phyloP scores from a whole-genome alignment of 2,888 invertebrate species.

The Charanyca ferruginea region DNA sequence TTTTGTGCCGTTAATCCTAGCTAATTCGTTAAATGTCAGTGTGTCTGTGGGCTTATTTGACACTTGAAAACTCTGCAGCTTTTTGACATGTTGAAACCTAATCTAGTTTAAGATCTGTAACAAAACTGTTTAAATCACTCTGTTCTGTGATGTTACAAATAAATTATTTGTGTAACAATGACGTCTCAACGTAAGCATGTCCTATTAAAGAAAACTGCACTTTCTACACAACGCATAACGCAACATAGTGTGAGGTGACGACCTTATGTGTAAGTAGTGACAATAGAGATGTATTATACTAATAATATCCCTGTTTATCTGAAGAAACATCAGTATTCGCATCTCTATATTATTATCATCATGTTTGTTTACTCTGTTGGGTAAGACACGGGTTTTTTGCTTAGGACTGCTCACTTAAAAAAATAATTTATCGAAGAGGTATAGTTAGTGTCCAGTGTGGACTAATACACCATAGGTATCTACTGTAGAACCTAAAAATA shows the following conservation, averaged over 20 bases:
- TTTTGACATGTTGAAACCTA: neutral
- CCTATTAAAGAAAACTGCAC: constrained; percentile 33
- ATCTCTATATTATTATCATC: constrained; percentile 51
- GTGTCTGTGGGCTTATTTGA: constrained; percentile 30
- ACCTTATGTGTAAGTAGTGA: constrained; percentile 66
- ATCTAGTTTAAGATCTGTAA: neutral
- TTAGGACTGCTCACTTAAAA: neutral
- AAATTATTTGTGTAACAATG: neutral
- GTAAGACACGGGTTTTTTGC: neutral
- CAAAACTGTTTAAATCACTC: neutral
- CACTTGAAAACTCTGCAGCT: constrained; percentile 7
- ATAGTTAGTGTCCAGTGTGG: no score
- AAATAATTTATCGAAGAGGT: neutral
- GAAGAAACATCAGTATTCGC: constrained; percentile 64
- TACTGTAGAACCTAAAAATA: no score
- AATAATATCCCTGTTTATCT: constrained; percentile 75
- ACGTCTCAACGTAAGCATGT: neutral
- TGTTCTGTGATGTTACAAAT: neutral
- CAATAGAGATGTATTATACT: constrained; percentile 76
- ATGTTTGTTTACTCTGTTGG: constrained; percentile 1
- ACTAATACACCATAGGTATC: no score
- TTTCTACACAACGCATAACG: constrained; percentile 44
- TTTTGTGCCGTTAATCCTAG: constrained; percentile 42
- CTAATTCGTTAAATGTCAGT: constrained; percentile 51
- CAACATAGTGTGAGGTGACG: constrained; percentile 64